Base-by-base conservation (phyloP, 2,888 invertebrate genomes). In the Drosophila leonis region DNA sequence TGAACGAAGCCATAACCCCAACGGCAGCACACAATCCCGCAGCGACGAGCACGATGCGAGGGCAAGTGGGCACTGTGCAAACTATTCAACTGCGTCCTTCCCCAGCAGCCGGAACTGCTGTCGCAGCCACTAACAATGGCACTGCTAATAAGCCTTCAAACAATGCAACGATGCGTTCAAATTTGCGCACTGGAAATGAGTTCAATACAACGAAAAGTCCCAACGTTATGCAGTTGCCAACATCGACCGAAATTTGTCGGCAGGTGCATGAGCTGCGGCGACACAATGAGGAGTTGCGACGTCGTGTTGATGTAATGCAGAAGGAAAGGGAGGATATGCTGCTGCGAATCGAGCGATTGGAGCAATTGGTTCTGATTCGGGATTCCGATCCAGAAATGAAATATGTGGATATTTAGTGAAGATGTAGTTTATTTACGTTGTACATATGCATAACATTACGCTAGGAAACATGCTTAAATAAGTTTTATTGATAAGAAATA, bases 301-400 rank as follows among this genome's bases (percentile, higher is more conserved):
- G 91, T 54, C 90, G 92, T 63, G 83, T 92, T 33, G 93, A 93
- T 56, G 61, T 87, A 13, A 86, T 90, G 3, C 88, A 92, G 63
- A 92, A 90, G 68, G 91, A 92, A 55, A 93, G 91, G 55, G 92
- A 92, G 62, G 91, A 92, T 37, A 87, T 92, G 79, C 82, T 89
- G 31, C 78, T 82, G 61, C 91, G 92, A 60, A 86, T 92, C 33
- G 92, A 92, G 39, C 88, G 90, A 13, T 68, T 93, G 24, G 93
- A 93, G 69, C 90, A 91, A 41, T 37, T 92, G 37, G 62, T 92
- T 24, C 41, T 91, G 24, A 78, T 90, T 4, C 82, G 76, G 8
- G 88, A 87, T 18, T 46, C 74, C 2, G 82, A 82, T 31, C 46
- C 72, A 2, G 85, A 84, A 46, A 69, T 82, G 55, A 79, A 88